Conservation (phyloP, 2,888 invertebrate genomes). For the Agrenia bidenticulata region DNA sequence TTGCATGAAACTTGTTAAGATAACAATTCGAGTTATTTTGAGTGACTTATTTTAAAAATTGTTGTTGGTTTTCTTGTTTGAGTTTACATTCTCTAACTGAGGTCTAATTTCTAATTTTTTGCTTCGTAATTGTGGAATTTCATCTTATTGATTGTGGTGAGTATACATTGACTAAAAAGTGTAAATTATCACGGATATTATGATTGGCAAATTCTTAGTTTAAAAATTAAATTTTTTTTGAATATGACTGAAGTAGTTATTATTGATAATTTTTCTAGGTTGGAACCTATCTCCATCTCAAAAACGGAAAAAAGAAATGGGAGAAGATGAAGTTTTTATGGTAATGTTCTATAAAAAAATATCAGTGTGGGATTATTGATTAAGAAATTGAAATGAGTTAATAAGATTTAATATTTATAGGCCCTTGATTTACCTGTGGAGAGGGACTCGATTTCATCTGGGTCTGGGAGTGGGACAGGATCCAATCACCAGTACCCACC, state of each 20-base stretch:
- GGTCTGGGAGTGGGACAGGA: conserved; percentile 61
- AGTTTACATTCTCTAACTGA: too few species aligned
- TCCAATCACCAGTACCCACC: conserved; percentile 48
- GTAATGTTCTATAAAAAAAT: conserved; percentile 60
- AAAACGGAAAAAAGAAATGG: conserved; percentile 66
- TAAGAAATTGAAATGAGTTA: too few species aligned
- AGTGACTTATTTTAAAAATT: too few species aligned
- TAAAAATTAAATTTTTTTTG: too few species aligned
- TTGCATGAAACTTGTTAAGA: too few species aligned
- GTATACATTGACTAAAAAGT: neutral
- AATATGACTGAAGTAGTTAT: neutral
- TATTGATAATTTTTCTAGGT: neutral
- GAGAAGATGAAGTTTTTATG: conserved; percentile 94
- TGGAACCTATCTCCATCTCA: neutral
- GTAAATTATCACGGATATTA: neutral
- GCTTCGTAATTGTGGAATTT: too few species aligned
- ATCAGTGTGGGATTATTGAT: neutral
- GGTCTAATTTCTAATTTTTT: too few species aligned
- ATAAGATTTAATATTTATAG: conserved; percentile 60
- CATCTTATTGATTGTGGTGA: too few species aligned
- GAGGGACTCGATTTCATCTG: conserved; percentile 76
- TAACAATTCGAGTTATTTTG: too few species aligned
- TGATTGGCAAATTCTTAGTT: neutral
- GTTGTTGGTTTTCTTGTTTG: too few species aligned
- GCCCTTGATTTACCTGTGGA: conserved; percentile 82